A percentile compares a stretch with the other conserved stretches of the same genome.
Evolutionary conservation across 2,113 vertebrate genomes (phyloP).

Genomic region (Pongo abelii): DNA sequence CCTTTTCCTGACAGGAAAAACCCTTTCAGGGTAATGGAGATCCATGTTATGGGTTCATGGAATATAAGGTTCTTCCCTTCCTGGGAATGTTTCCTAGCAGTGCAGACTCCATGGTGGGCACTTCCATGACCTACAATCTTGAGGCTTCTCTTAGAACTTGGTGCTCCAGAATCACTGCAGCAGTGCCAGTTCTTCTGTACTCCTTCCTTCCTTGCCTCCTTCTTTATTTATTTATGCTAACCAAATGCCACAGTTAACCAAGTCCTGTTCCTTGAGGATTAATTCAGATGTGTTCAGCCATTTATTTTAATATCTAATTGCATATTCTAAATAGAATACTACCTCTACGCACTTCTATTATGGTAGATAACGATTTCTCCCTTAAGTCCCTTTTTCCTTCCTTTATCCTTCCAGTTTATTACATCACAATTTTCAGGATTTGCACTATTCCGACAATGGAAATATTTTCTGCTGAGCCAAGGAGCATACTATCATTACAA

Average conservation of each 20-base stretch:
- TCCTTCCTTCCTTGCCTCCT: neutral
- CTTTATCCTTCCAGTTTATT: neutral
- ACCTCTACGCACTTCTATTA: neutral
- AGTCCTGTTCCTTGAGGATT: neutral
- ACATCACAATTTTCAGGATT: neutral
- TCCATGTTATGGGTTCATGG: too few relatives aligned
- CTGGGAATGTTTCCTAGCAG: neutral
- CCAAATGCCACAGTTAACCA: neutral
- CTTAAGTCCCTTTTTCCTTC: neutral
- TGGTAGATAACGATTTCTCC: neutral
- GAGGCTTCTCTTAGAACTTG: neutral
- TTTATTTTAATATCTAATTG: neutral
- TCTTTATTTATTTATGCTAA: neutral
- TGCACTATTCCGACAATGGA: neutral
- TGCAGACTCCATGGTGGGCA: accelerated
- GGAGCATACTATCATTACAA: neutral
- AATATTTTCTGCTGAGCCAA: neutral
- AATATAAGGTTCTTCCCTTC: neutral
- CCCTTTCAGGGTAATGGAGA: neutral
- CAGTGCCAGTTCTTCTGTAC: accelerated
- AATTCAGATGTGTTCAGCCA: neutral
- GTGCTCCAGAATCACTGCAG: neutral
- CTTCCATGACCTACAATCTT: neutral
- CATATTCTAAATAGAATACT: neutral
- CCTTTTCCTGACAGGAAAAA: neutral